Conservation (phyloP, 2,797 vertebrate species). For the Antrozous pallidus region DNA sequence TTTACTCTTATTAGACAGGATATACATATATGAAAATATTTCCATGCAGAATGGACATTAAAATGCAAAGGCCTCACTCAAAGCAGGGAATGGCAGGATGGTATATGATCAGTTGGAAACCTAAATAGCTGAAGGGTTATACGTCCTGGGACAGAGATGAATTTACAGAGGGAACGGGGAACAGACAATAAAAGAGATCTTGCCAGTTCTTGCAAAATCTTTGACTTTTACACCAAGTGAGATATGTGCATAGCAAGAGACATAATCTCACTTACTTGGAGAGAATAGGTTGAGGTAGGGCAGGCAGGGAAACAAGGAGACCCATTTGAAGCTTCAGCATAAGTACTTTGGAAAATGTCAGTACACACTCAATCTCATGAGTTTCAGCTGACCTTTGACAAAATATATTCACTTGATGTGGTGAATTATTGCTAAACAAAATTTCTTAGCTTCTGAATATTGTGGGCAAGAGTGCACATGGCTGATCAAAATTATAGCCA, state of each 20-base stretch:
- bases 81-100: neutral
- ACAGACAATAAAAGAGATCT: rapidly evolving
- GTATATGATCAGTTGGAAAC: neutral
- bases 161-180: neutral
- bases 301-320: neutral
- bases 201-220: neutral
- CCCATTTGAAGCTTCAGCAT: neutral
- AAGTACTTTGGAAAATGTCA: neutral
- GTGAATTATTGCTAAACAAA: neutral
- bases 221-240: neutral
- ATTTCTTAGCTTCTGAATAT: neutral
- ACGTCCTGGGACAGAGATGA: neutral
- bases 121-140: neutral
- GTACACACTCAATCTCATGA: neutral
- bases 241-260: neutral
- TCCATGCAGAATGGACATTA: neutral
- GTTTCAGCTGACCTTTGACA: neutral
- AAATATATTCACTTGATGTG: neutral
- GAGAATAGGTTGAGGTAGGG: neutral
- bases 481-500: neutral
- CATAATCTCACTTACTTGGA: neutral
- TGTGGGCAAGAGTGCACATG: neutral
- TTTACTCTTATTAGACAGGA: neutral
- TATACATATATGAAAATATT: neutral
- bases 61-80: neutral